These are phyloP conservation scores for Philereme vetulata DNA, from an alignment of 2,888 invertebrate species.

Conservation along the genomic window DNA sequence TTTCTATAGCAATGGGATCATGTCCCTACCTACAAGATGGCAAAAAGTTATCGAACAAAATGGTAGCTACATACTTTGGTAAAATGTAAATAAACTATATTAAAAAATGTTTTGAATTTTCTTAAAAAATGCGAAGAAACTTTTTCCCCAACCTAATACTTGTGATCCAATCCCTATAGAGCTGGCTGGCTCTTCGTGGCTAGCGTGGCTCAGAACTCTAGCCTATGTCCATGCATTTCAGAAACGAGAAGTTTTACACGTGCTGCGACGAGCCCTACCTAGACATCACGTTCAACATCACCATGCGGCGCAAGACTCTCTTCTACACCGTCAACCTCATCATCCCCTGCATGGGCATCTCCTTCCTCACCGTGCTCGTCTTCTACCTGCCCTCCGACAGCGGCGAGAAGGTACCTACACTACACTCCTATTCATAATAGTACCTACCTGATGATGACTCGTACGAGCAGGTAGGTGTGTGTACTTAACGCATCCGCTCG, in stretches of 20 bases:
- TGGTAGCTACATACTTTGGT: too few species aligned
- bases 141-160: too few species aligned
- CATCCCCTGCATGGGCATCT: conserved; percentile 98
- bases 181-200: background rate
- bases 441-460: too few species aligned
- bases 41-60: too few species aligned
- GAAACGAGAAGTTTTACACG: conserved; percentile 96
- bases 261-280: conserved; percentile 98
- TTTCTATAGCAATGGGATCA: too few species aligned
- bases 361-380: conserved; percentile 97
- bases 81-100: too few species aligned
- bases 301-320: conserved; percentile 96
- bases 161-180: background rate
- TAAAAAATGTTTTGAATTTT: too few species aligned
- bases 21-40: too few species aligned
- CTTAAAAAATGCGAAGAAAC: too few species aligned
- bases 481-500: background rate
- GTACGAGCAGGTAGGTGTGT: too few species aligned
- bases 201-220: too few species aligned
- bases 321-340: conserved; percentile 99
- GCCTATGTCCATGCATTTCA: conserved; percentile 47
- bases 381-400: conserved; percentile 99
- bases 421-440: too few species aligned
- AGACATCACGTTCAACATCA: conserved; percentile 98
- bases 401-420: conserved; percentile 90